phyloP scores from a whole-genome alignment of 1,140 invertebrate species.

The Trachymyrmex septentrionalis region DNA sequence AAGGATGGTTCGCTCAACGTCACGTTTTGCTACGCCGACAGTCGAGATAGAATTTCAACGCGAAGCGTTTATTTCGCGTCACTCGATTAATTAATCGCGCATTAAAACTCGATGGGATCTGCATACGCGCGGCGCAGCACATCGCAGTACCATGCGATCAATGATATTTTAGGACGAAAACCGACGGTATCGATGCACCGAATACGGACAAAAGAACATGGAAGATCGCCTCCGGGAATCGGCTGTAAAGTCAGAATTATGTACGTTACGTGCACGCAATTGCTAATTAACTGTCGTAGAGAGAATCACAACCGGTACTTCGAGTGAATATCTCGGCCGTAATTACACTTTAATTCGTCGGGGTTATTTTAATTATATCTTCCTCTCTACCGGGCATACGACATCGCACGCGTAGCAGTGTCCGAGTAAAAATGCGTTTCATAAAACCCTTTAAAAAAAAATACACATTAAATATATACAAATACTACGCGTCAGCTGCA shows the following conservation, averaged over 20 bases:
- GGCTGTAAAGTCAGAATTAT: conserved; percentile 47
- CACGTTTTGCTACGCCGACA: conserved; percentile 68
- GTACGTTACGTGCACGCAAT: conserved; percentile 45
- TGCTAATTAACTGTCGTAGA: conserved; percentile 56
- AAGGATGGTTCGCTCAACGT: conserved; percentile 68
- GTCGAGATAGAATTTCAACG: conserved; percentile 50
- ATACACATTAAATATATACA: background rate
- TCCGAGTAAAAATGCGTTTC: background rate
- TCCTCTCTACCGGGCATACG: background rate
- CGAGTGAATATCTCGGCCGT: conserved; percentile 27
- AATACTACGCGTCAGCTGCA: background rate
- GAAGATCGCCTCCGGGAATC: conserved; percentile 38
- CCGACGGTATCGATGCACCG: background rate
- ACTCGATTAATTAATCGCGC: conserved; percentile 68
- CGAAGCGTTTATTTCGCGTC: conserved; percentile 68
- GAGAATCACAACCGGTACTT: conserved; percentile 41
- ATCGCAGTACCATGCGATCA: conserved; percentile 26
- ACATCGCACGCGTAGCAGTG: background rate
- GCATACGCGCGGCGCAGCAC: background rate
- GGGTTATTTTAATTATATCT: conserved; percentile 53
- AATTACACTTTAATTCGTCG: conserved; percentile 54
- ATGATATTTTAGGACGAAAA: conserved; percentile 34
- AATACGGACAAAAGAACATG: conserved; percentile 11
- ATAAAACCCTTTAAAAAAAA: conserved; percentile 13
- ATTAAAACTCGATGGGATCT: conserved; percentile 55